phyloP scores from a whole-genome alignment of 1,140 invertebrate species.

The Tetragonula clypearis region DNA sequence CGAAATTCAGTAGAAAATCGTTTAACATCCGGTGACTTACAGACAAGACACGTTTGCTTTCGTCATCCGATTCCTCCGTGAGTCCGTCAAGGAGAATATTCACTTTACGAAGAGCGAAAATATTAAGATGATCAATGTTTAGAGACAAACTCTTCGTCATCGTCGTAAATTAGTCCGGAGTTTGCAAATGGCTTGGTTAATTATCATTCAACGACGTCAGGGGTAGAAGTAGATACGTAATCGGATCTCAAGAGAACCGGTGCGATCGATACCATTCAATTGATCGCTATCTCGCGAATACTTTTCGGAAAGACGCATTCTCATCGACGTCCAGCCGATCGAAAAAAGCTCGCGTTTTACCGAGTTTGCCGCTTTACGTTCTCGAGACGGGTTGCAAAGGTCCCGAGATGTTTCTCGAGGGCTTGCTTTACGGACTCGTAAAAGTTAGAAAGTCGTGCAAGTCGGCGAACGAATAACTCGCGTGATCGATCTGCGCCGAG shows the following conservation, averaged over 20 bases:
- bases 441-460: slow-evolving; percentile 12
- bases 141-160: background rate
- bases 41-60: too few relatives aligned
- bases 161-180: background rate
- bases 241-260: background rate
- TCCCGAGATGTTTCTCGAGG: background rate
- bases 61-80: background rate
- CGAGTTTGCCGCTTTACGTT: background rate
- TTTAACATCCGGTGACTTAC: too few relatives aligned
- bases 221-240: slow-evolving; percentile 1
- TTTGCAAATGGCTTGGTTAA: background rate
- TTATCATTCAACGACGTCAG: background rate
- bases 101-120: background rate
- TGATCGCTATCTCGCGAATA: background rate
- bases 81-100: background rate
- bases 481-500: background rate
- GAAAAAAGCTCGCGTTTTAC: background rate
- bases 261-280: slow-evolving; percentile 5
- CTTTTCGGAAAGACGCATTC: background rate
- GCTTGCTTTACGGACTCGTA: slow-evolving; percentile 10
- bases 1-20: too few relatives aligned
- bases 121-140: background rate
- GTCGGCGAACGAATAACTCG: background rate
- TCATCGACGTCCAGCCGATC: background rate
- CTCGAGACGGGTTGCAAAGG: too few relatives aligned